Percentiles rank a stretch among this genome's conserved stretches.
Conservation (phyloP, 2,797 vertebrate genomes). For the Pseudomugil gertrudae region DNA sequence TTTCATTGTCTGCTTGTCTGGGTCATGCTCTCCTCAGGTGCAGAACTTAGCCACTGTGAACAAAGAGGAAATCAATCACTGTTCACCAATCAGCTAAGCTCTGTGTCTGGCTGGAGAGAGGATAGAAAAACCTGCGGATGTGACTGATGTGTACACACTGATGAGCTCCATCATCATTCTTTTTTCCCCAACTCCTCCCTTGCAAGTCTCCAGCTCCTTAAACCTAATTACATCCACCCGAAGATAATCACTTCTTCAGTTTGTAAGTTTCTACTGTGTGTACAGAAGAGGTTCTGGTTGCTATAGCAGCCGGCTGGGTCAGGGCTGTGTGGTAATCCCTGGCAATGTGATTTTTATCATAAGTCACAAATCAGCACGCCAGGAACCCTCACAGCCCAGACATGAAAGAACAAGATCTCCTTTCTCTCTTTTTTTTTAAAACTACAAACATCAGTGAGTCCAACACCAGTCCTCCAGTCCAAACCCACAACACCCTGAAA, state of each 20-base stretch:
- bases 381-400: constrained; percentile 99
- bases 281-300: constrained; percentile 66
- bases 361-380: constrained; percentile 99
- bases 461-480: constrained; percentile 7
- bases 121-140: constrained; percentile 62
- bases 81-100: constrained; percentile 99
- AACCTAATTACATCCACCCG: constrained; percentile 55
- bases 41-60: constrained; percentile 99
- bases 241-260: constrained; percentile 53
- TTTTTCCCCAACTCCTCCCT: not conserved
- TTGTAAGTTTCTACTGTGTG: constrained; percentile 41
- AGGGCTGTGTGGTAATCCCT: constrained; percentile 99
- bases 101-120: constrained; percentile 94
- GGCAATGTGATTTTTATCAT: constrained; percentile 99
- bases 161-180: constrained; percentile 43
- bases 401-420: constrained; percentile 80
- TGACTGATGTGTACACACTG: constrained; percentile 2
- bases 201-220: constrained; percentile 51
- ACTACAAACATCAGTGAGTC: constrained; percentile 9
- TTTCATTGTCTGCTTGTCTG: constrained; percentile 60
- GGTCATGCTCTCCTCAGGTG: constrained; percentile 92
- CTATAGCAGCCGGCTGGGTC: constrained; percentile 87
- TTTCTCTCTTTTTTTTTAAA: not conserved
- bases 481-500: constrained; percentile 28
- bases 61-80: constrained; percentile 99